Evolutionary conservation across 2,888 invertebrate species (phyloP).

Genomic region (Sussaba pulchella): DNA sequence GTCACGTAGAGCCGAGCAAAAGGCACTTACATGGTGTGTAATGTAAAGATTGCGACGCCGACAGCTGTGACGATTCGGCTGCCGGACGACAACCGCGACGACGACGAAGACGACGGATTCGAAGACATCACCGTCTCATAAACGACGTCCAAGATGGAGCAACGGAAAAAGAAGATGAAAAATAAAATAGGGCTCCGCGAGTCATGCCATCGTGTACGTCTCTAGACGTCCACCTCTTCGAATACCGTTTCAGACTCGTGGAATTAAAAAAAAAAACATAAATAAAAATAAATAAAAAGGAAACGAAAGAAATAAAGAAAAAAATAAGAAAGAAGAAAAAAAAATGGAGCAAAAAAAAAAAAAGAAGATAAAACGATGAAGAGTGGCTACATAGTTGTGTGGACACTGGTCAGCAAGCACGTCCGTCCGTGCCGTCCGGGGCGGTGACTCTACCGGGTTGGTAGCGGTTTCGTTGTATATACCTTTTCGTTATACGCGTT

Average conservation of each 20-base stretch:
- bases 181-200: slow-evolving; percentile 13
- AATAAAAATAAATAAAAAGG: neutral
- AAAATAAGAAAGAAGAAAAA: slow-evolving; percentile 21
- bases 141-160: slow-evolving; percentile 2
- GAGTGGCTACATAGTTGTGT: slow-evolving; percentile 35
- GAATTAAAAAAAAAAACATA: slow-evolving; percentile 9
- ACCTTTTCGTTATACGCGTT: neutral
- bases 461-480: slow-evolving; percentile 30
- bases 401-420: slow-evolving; percentile 49
- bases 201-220: neutral
- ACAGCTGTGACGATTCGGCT: slow-evolving; percentile 31
- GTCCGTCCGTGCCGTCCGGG: slow-evolving; percentile 41
- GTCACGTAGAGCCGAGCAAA: neutral
- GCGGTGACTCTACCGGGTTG: neutral
- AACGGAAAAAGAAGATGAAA: slow-evolving; percentile 17
- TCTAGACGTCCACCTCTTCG: slow-evolving; percentile 30
- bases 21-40: slow-evolving; percentile 46
- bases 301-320: slow-evolving; percentile 10
- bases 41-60: slow-evolving; percentile 46
- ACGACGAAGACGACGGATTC: too few relatives aligned
- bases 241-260: slow-evolving; percentile 49
- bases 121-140: slow-evolving; percentile 19
- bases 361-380: slow-evolving; percentile 10
- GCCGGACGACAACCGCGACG: too few relatives aligned
- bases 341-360: slow-evolving; percentile 3